Conservation (phyloP, 2,888 invertebrate genomes). For the Rugalucina vietnamica region DNA sequence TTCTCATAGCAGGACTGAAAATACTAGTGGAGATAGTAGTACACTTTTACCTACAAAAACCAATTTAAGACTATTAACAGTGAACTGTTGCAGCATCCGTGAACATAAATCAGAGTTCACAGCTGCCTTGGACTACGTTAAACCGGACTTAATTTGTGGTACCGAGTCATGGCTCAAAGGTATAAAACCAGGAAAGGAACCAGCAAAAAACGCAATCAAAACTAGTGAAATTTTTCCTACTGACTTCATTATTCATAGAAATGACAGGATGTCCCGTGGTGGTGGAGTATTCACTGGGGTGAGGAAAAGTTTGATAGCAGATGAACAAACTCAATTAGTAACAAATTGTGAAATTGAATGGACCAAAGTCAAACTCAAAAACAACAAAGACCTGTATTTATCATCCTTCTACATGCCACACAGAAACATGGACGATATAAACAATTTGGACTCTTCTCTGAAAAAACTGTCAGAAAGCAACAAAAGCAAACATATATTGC, state of each 20-base stretch:
- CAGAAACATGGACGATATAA: neutral
- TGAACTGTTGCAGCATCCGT: conserved; percentile 13
- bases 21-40: no score
- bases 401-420: neutral
- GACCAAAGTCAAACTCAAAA: conserved; percentile 9
- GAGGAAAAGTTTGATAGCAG: neutral
- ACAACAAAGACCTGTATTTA: neutral
- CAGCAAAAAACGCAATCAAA: conserved; percentile 15
- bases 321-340: neutral
- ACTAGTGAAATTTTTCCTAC: conserved; percentile 16
- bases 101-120: conserved; percentile 8
- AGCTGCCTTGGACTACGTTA: neutral
- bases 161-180: conserved; percentile 26
- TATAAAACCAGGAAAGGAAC: conserved; percentile 29
- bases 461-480: neutral
- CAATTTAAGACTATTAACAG: conserved; percentile 9
- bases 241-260: conserved; percentile 1
- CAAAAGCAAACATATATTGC: neutral
- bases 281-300: conserved; percentile 2
- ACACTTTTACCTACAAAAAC: neutral
- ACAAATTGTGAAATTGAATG: neutral
- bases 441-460: neutral
- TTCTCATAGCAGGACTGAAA: no score
- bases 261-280: conserved; percentile 6
- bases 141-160: conserved; percentile 13